Evolutionary conservation across 2,797 vertebrate species (phyloP), one percentile per base, ranked within the genome.

Genomic region (Paramormyrops hopkinsi): DNA sequence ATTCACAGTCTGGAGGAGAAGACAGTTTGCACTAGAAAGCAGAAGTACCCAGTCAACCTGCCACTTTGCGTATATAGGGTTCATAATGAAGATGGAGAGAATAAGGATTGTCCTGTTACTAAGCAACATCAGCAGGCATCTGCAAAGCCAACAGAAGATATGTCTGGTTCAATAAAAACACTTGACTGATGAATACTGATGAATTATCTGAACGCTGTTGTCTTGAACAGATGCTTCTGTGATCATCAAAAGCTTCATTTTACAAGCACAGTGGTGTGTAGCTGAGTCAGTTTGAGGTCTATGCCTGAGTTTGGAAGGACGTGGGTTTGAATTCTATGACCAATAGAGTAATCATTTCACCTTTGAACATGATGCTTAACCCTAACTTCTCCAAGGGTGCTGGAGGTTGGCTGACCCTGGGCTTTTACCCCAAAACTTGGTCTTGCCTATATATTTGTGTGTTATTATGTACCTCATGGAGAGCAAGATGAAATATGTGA

Each of bases 121-220:
- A 87, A 37, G 51, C 51, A 59, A 87, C 86, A 59, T 41, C 51
- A 41, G 19, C 86, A 87, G 85, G 53, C 53, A 87, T 87, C 29
- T 87, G 22, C 29, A 37, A n/a, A 87, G 51, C 51, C 11, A 87
- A 86, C 46, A 22, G 37, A 48, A 85, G 25, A 41, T 33, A 86
- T 87, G 37, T 44, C 25, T 87, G 51, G 5, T 59, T 87, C 51
- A 87, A 25, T 56, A 56, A 87, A 56, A 87, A 41, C 17, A 37
- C 53, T 87, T 37, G n/a, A 87, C 33, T 41, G 51, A 87, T 87
- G 46, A 25, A 83, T 50, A 83, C 46, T 46, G 69, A 76, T 37
- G 69, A 83, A 44, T 44, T 48, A 83, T 46, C 79, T 83, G 79
- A 83, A 51, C 11, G 22, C 22, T 85, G n/a, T 85, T 51, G 44